These are phyloP conservation scores for Nothobranchius kuhntae DNA, from an alignment of 2,113 vertebrate species.

Conservation along the genomic window DNA sequence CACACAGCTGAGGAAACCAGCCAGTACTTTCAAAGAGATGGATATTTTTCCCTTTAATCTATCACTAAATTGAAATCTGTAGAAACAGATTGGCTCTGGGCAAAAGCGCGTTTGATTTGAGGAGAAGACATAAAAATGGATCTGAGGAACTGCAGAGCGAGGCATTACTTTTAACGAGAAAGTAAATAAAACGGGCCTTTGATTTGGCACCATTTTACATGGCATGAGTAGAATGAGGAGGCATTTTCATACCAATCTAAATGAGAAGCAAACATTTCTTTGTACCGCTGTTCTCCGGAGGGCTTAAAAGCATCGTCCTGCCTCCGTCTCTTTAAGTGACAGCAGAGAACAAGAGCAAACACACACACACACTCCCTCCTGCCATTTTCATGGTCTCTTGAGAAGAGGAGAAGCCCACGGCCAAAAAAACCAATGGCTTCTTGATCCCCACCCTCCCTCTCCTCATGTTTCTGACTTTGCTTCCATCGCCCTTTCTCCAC, in stretches of 20 bases:
- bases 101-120: constrained; percentile 59
- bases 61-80: constrained; percentile 65
- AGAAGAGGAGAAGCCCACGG: constrained; percentile 67
- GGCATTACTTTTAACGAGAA: constrained; percentile 53
- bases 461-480: constrained; percentile 28
- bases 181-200: constrained; percentile 62
- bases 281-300: constrained; percentile 48
- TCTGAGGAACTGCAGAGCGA: constrained; percentile 44
- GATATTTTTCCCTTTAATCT: constrained; percentile 32
- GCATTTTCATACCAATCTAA: constrained; percentile 39
- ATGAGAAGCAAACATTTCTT: constrained; percentile 60
- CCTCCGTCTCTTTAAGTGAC: constrained; percentile 60
- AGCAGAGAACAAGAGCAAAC: constrained; percentile 53
- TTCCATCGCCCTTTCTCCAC: constrained; percentile 29
- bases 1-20: constrained; percentile 61
- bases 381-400: constrained; percentile 69
- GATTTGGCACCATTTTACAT: constrained; percentile 57
- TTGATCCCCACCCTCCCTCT: constrained; percentile 23
- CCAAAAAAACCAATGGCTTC: constrained; percentile 68
- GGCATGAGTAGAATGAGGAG: constrained; percentile 49
- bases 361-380: constrained; percentile 47
- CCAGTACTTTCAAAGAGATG: constrained; percentile 57
- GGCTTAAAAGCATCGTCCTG: constrained; percentile 57
- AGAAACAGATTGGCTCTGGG: constrained; percentile 58
- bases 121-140: constrained; percentile 58